Evolutionary conservation across 2,797 vertebrate genomes (phyloP).

Genomic region (Sarcophilus harrisii): DNA sequence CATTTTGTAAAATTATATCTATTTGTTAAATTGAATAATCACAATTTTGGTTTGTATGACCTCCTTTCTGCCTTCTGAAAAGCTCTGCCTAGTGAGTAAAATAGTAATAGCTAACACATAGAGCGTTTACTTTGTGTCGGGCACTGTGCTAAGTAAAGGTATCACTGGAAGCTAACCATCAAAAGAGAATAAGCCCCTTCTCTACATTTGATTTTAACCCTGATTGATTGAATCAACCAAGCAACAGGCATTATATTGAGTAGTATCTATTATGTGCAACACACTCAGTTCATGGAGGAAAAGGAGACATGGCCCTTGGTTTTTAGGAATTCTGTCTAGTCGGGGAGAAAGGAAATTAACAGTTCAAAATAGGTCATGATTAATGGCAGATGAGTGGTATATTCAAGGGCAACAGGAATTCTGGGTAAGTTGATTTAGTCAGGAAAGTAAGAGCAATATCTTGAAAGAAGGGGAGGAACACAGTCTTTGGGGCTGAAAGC

Average conservation of each 20-base stretch:
- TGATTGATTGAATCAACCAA: not conserved
- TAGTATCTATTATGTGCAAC: not conserved
- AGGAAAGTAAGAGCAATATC: not conserved
- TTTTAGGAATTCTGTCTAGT: not conserved
- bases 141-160: not conserved
- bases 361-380: not conserved
- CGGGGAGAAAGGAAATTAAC: not conserved
- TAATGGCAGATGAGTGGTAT: not conserved
- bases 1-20: not conserved
- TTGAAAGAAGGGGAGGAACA: slow-evolving; percentile 4
- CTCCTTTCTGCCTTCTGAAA: not conserved
- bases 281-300: not conserved
- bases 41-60: not conserved
- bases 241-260: not conserved
- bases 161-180: not conserved
- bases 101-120: not conserved
- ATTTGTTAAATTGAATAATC: not conserved
- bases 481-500: not conserved
- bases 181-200: not conserved
- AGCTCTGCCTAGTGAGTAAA: not conserved
- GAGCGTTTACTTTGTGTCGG: not conserved
- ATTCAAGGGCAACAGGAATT: not conserved
- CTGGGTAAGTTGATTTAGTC: not conserved
- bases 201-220: not conserved
- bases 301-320: not conserved